phyloP scores from a whole-genome alignment of 2,888 invertebrate genomes.

The Eupsilia transversa region DNA sequence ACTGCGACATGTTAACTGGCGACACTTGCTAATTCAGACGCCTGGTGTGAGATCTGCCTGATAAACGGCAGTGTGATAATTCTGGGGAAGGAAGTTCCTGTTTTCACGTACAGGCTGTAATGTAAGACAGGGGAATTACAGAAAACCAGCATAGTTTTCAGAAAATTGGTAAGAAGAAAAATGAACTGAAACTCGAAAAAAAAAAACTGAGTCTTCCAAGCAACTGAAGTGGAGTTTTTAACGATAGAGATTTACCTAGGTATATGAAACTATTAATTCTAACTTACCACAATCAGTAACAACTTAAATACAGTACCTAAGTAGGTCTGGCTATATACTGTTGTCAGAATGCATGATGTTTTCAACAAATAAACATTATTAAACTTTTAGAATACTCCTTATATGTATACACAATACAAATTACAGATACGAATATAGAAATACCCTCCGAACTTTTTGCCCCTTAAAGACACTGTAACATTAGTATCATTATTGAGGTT shows the following conservation, averaged over 20 bases:
- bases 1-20: slow-evolving; percentile 69
- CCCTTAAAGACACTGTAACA: too few species aligned
- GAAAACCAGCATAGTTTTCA: not conserved
- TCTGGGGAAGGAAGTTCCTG: slow-evolving; percentile 22
- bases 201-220: too few species aligned
- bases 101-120: not conserved
- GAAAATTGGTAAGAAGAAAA: not conserved
- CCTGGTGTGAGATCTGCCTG: slow-evolving; percentile 76
- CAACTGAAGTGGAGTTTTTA: not conserved
- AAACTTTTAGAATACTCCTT: too few species aligned
- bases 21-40: slow-evolving; percentile 72
- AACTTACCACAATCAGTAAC: too few species aligned
- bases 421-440: too few species aligned
- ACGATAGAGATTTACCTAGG: not conserved
- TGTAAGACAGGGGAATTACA: not conserved
- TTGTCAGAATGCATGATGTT: not conserved
- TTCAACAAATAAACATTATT: not conserved
- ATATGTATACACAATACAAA: too few species aligned
- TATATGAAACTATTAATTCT: not conserved
- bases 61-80: slow-evolving; percentile 71
- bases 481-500: not conserved
- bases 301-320: not conserved
- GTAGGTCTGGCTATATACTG: not conserved
- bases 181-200: too few species aligned
- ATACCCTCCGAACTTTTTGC: too few species aligned